Evolutionary conservation across 2,113 vertebrate genomes (phyloP), one percentile per base, ranked within the genome.

Genomic region (Pedionomus torquatus): DNA sequence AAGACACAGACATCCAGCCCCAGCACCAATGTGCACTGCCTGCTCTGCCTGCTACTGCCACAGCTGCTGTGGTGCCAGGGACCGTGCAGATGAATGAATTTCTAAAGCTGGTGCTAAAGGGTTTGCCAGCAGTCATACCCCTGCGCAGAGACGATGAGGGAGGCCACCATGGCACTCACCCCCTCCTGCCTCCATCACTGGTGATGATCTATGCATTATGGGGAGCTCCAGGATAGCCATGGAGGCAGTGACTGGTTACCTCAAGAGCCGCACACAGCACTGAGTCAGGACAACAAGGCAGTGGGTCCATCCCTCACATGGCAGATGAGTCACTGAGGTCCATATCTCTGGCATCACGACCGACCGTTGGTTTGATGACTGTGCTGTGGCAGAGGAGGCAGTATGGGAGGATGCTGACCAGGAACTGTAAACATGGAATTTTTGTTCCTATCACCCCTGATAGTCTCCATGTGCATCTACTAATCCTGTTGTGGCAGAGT

Each of bases 261-360:
- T 14, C 2, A 0, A 51, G 24, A 90, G 85, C 30, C 33, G 15
- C 33, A 16, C 0, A 1, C 31, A 58, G 55, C 33, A 49, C 43
- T 11, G 2, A 0, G 3, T 31, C 61, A 24, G 87, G 46, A 28
- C 0, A 1, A n/a, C 1, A 2, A 9, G 2, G 24, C 70, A 48
- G 49, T 28, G 54, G 44, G 7, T 37, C 69, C 88, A 43, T 37
- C 31, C 33, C 20, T 82, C 57, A 13, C 0, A 0, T 33, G 48
- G 57, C 33, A 54, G 35, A 37, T 0, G 2, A 72, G 66, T 39
- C 68, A 16, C 31, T 61, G 76, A 4, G 75, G 57, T 15, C 55
- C 0, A 0, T 28, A 4, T 54, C 30, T 77, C 37, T 15, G 82
- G 33, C 33, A 39, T 57, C 14, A 13, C 8, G 17, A 55, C 51